These are phyloP conservation scores for Eretmocerus hayati DNA, from an alignment of 2,888 invertebrate genomes.

Conservation along the genomic window DNA sequence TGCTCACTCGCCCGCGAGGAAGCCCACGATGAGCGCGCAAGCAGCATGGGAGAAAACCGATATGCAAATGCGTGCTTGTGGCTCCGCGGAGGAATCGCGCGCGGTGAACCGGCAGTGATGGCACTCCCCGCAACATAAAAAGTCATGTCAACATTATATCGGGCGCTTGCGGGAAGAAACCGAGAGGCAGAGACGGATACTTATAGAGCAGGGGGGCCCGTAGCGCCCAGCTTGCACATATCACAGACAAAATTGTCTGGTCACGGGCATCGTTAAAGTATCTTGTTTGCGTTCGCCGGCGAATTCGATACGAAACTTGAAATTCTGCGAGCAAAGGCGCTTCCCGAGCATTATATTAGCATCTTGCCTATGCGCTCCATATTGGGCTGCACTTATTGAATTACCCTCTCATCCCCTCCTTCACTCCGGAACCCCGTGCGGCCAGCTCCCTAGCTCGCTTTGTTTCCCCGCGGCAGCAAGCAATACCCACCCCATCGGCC, in stretches of 20 bases:
- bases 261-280: slow-evolving; percentile 21
- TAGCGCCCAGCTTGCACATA: too few relatives aligned
- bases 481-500: too few relatives aligned
- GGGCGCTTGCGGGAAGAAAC: not conserved
- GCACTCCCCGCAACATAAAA: slow-evolving; percentile 1
- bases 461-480: too few relatives aligned
- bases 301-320: slow-evolving; percentile 16
- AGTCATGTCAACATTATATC: slow-evolving; percentile 4
- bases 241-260: slow-evolving; percentile 11
- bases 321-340: slow-evolving; percentile 7
- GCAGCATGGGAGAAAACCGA: not conserved
- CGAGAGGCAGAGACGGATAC: not conserved
- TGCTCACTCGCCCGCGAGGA: too few relatives aligned
- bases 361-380: too few relatives aligned
- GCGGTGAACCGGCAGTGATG: not conserved
- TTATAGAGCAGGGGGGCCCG: too few relatives aligned
- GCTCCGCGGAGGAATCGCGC: not conserved
- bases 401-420: too few relatives aligned
- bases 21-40: not conserved
- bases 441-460: too few relatives aligned
- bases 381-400: too few relatives aligned
- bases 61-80: not conserved
- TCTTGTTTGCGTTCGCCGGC: slow-evolving; percentile 21
- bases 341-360: too few relatives aligned
- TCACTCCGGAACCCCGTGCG: too few relatives aligned